Conservation (phyloP, 2,888 invertebrate genomes). For the Leptopilina drosophilae region DNA sequence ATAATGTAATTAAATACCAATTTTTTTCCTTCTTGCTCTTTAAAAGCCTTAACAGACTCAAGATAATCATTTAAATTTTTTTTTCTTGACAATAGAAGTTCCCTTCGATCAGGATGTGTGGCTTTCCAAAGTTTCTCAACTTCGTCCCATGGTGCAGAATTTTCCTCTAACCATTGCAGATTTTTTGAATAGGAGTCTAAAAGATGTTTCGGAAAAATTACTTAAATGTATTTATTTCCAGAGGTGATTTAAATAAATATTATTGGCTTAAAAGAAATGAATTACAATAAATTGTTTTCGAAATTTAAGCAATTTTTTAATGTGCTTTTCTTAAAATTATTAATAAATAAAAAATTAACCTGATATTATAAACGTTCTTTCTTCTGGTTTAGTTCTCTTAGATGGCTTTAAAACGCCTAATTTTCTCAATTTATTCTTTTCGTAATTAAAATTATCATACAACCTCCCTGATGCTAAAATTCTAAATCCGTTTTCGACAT, state of each 20-base stretch:
- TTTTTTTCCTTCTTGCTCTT: background rate
- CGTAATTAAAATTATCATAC: background rate
- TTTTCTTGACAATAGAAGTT: background rate
- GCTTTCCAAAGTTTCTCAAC: background rate
- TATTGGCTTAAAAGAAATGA: too few relatives aligned
- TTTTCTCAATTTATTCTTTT: background rate
- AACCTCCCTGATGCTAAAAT: background rate
- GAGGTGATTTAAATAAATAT: too few relatives aligned
- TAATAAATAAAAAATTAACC: background rate
- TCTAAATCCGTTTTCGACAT: background rate
- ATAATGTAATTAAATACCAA: background rate
- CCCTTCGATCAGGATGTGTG: background rate
- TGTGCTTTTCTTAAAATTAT: background rate
- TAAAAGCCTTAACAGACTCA: background rate
- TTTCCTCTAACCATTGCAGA: background rate
- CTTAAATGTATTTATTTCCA: background rate
- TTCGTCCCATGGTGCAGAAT: background rate
- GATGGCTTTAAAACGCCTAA: background rate
- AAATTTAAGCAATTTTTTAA: too few relatives aligned
- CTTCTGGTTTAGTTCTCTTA: background rate
- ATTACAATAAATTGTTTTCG: too few relatives aligned
- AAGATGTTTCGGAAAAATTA: too few relatives aligned
- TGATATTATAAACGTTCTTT: background rate
- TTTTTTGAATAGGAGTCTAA: background rate
- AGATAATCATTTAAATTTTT: background rate